phyloP scores from a whole-genome alignment of 2,888 invertebrate genomes.

The Aporophyla nigra region DNA sequence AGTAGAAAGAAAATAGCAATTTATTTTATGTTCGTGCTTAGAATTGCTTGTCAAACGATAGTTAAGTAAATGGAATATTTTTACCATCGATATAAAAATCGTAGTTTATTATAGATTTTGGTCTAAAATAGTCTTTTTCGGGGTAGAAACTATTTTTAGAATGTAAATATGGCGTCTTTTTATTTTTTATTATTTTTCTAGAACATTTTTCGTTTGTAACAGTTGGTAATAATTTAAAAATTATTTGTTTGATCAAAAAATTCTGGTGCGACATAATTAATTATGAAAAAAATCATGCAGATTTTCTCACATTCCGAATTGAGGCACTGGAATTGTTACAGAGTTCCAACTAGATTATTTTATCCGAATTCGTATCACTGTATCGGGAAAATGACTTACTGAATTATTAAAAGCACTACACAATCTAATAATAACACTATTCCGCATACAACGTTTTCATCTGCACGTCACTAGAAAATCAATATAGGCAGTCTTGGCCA shows the following conservation, averaged over 20 bases:
- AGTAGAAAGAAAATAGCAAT: slow-evolving; percentile 32
- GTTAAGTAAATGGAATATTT: slow-evolving; percentile 3
- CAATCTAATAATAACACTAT: slow-evolving; percentile 83
- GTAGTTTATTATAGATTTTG: slow-evolving; percentile 15
- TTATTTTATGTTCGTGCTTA: slow-evolving; percentile 6
- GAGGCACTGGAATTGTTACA: slow-evolving; percentile 62
- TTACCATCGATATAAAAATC: background rate
- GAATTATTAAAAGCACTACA: slow-evolving; percentile 71
- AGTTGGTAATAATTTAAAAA: background rate
- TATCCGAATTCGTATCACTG: slow-evolving; percentile 14
- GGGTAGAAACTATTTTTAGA: slow-evolving; percentile 53
- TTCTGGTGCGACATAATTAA: slow-evolving; percentile 50
- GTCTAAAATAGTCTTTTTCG: slow-evolving; percentile 19
- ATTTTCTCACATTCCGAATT: slow-evolving; percentile 45
- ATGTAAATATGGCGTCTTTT: slow-evolving; percentile 59
- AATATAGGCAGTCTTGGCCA: slow-evolving; percentile 74
- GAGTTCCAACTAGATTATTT: slow-evolving; percentile 24
- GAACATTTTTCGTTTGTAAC: background rate
- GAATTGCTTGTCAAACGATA: slow-evolving; percentile 1
- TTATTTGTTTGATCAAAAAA: background rate
- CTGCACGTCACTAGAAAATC: slow-evolving; percentile 87
- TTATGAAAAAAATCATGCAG: slow-evolving; percentile 60
- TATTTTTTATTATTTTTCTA: slow-evolving; percentile 16
- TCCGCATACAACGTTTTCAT: slow-evolving; percentile 81
- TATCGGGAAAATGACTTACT: slow-evolving; percentile 55